phyloP scores from a whole-genome alignment of 2,888 invertebrate genomes.

The Zootermopsis nevadensis region DNA sequence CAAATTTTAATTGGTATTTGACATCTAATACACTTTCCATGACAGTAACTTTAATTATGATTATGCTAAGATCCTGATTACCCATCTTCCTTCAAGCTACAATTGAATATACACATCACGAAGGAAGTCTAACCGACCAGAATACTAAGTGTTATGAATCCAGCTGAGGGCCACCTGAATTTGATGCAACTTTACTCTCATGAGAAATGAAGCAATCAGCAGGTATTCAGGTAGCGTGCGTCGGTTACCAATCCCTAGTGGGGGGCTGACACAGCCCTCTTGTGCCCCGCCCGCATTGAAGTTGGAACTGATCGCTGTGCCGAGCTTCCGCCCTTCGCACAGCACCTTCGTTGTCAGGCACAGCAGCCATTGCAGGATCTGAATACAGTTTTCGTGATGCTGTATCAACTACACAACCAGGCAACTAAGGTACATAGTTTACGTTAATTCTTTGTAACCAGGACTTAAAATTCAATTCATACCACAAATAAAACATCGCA shows the following conservation, averaged over 20 bases:
- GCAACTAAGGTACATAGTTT: too few species aligned
- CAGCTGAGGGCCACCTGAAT: slow-evolving; percentile 73
- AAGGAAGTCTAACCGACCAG: not conserved
- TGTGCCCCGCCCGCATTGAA: not conserved
- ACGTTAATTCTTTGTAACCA: too few species aligned
- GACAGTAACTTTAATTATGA: too few species aligned
- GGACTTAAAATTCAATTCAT: too few species aligned
- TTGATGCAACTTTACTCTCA: slow-evolving; percentile 71
- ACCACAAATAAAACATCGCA: too few species aligned
- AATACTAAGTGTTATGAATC: slow-evolving; percentile 62
- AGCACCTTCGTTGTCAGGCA: slow-evolving; percentile 80
- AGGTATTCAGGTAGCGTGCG: slow-evolving; percentile 78
- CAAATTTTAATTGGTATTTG: too few species aligned
- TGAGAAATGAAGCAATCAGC: slow-evolving; percentile 76
- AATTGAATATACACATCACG: not conserved
- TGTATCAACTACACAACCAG: slow-evolving; percentile 51
- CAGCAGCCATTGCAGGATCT: slow-evolving; percentile 81
- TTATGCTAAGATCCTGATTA: too few species aligned
- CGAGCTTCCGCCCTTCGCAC: slow-evolving; percentile 67
- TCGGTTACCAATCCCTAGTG: slow-evolving; percentile 61
- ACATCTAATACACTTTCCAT: too few species aligned
- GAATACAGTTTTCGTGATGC: slow-evolving; percentile 39
- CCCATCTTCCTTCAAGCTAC: too few species aligned
- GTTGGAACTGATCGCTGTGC: not conserved
- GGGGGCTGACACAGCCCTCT: not conserved